Percentiles rank a stretch among this genome's conserved stretches.
phyloP scores from a whole-genome alignment of 2,888 invertebrate species.

The Cyclophora albipunctata region DNA sequence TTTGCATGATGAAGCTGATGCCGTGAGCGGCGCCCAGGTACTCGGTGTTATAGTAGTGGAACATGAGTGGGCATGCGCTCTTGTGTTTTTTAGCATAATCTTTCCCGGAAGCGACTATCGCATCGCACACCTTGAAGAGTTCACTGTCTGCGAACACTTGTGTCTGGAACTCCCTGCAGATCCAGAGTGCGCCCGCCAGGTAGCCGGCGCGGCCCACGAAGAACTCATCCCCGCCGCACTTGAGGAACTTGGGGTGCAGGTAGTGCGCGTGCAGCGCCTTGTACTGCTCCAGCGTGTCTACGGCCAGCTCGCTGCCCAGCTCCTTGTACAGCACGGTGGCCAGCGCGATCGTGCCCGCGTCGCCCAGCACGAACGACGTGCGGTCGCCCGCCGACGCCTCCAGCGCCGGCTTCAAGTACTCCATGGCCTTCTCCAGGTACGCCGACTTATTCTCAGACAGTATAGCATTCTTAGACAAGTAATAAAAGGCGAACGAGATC shows the following conservation, averaged over 20 bases:
- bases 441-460: slow-evolving; percentile 54
- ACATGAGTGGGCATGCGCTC: slow-evolving; percentile 84
- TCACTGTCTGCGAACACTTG: slow-evolving; percentile 57
- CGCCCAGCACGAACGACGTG: slow-evolving; percentile 85
- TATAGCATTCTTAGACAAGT: slow-evolving; percentile 75
- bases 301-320: slow-evolving; percentile 53
- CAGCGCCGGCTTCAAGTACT: slow-evolving; percentile 79
- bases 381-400: slow-evolving; percentile 74
- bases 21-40: slow-evolving; percentile 83
- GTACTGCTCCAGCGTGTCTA: slow-evolving; percentile 47
- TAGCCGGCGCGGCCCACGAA: slow-evolving; percentile 91
- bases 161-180: slow-evolving; percentile 73
- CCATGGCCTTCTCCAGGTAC: slow-evolving; percentile 75
- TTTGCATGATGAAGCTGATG: slow-evolving; percentile 74
- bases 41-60: slow-evolving; percentile 82
- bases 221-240: slow-evolving; percentile 86
- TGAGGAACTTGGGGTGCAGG: slow-evolving; percentile 68
- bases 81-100: slow-evolving; percentile 76
- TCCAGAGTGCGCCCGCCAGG: slow-evolving; percentile 84
- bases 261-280: slow-evolving; percentile 51
- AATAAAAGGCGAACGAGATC: slow-evolving; percentile 84
- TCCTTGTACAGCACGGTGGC: slow-evolving; percentile 78
- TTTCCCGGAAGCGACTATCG: slow-evolving; percentile 82
- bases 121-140: slow-evolving; percentile 79
- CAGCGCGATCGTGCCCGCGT: slow-evolving; percentile 84